These are phyloP conservation scores for Peromyscus leucopus DNA, from an alignment of 2,113 vertebrate species.

Conservation along the genomic window DNA sequence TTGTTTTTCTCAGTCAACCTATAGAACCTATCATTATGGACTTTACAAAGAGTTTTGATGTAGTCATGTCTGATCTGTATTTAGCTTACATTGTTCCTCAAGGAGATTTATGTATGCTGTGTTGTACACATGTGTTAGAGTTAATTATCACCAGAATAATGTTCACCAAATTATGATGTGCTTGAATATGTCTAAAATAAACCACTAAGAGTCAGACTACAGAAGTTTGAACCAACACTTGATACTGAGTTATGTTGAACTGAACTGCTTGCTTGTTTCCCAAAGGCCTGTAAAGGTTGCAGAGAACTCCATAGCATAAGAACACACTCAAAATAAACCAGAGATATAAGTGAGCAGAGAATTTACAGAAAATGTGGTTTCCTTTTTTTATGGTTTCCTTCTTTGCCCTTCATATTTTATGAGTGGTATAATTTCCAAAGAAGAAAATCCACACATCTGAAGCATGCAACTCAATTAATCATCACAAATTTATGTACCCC, in stretches of 20 bases:
- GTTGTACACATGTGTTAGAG: too few relatives aligned
- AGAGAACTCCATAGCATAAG: not conserved
- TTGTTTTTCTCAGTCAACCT: not conserved
- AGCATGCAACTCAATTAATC: not conserved
- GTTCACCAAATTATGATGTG: too few relatives aligned
- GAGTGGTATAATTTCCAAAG: not conserved
- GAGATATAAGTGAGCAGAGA: not conserved
- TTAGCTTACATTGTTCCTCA: too few relatives aligned
- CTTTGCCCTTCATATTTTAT: not conserved
- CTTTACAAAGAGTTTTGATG: too few relatives aligned
- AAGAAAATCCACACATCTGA: not conserved
- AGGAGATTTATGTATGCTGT: too few relatives aligned
- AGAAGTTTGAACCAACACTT: too few relatives aligned
- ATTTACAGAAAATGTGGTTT: not conserved
- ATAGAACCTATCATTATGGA: too few relatives aligned
- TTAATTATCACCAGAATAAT: too few relatives aligned
- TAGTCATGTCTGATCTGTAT: too few relatives aligned
- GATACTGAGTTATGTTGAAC: too few relatives aligned
- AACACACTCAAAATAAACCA: not conserved
- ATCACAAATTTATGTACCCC: not conserved
- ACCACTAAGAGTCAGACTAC: too few relatives aligned
- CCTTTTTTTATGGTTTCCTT: not conserved
- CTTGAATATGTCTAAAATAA: too few relatives aligned
- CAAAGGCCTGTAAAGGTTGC: not conserved
- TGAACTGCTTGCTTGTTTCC: not conserved